Conservation (phyloP, 1,140 invertebrate genomes). For the Pseudoatta argentina region DNA sequence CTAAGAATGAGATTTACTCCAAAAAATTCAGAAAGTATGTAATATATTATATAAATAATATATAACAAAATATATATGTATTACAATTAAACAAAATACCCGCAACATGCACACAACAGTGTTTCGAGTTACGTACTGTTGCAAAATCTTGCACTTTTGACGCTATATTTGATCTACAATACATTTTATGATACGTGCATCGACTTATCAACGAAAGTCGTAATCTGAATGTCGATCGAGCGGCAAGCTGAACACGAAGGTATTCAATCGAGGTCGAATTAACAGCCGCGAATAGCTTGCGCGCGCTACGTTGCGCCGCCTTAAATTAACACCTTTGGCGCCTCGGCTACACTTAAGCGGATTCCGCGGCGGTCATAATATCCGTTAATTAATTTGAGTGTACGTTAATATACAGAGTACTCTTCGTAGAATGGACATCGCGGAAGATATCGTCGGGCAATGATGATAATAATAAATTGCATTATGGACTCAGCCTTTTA, state of each 20-base stretch:
- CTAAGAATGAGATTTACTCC: too few species aligned
- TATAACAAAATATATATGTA: neutral
- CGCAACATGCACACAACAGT: neutral
- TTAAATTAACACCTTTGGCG: conserved; percentile 55
- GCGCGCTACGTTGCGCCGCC: neutral
- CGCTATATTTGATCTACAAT: neutral
- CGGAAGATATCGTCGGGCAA: conserved; percentile 30
- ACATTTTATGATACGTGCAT: neutral
- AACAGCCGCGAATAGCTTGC: conserved; percentile 40
- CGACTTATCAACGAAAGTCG: neutral
- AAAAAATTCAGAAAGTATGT: neutral
- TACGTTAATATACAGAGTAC: conserved; percentile 47
- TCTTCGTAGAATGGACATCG: conserved; percentile 20
- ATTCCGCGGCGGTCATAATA: conserved; percentile 47
- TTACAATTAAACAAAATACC: neutral
- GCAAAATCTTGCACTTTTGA: neutral
- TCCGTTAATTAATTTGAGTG: conserved; percentile 59
- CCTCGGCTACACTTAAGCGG: conserved; percentile 53
- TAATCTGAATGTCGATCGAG: conserved; percentile 33
- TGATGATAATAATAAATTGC: conserved; percentile 50
- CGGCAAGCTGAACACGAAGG: conserved; percentile 1
- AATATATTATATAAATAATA: neutral
- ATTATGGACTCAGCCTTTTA: conserved; percentile 22
- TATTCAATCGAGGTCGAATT: conserved; percentile 52
- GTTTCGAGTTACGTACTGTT: neutral